Conservation (phyloP, 1,140 invertebrate species). For the Doryteuthis pealeii region DNA sequence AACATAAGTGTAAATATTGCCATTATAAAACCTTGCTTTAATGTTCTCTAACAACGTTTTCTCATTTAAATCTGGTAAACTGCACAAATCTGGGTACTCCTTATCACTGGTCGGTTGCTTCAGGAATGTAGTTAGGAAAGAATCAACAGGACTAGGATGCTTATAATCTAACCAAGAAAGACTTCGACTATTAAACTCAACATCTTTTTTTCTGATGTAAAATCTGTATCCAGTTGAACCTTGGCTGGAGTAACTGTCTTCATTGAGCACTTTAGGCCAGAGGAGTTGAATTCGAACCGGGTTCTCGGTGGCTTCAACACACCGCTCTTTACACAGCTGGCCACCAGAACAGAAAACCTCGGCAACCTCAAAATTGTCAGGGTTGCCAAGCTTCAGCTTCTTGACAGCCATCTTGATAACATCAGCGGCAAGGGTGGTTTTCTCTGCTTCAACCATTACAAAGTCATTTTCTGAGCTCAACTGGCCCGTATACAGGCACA, state of each 20-base stretch:
- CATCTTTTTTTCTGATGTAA: slow-evolving; percentile 58
- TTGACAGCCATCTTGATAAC: slow-evolving; percentile 85
- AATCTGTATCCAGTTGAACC: slow-evolving; percentile 68
- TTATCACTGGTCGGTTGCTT: slow-evolving; percentile 81
- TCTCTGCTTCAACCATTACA: slow-evolving; percentile 86
- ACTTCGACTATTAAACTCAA: slow-evolving; percentile 38
- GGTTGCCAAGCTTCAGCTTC: slow-evolving; percentile 70
- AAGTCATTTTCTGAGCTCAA: slow-evolving; percentile 87
- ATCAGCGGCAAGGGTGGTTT: slow-evolving; percentile 85
- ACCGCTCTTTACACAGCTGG: slow-evolving; percentile 88
- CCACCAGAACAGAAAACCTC: slow-evolving; percentile 78
- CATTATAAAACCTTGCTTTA: slow-evolving; percentile 78
- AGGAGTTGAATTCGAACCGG: slow-evolving; percentile 90
- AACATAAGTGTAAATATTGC: slow-evolving; percentile 96
- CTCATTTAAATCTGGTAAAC: slow-evolving; percentile 92
- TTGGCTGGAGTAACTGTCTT: slow-evolving; percentile 56
- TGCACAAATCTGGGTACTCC: slow-evolving; percentile 93
- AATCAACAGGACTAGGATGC: slow-evolving; percentile 73
- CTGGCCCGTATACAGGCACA: slow-evolving; percentile 87
- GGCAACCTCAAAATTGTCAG: slow-evolving; percentile 81
- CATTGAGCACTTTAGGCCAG: slow-evolving; percentile 74
- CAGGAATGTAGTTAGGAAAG: slow-evolving; percentile 84
- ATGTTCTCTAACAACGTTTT: slow-evolving; percentile 90
- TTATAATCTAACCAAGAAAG: slow-evolving; percentile 75
- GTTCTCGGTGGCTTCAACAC: slow-evolving; percentile 81